phyloP scores from a whole-genome alignment of 2,888 invertebrate genomes.

The Ophion slaviceki region DNA sequence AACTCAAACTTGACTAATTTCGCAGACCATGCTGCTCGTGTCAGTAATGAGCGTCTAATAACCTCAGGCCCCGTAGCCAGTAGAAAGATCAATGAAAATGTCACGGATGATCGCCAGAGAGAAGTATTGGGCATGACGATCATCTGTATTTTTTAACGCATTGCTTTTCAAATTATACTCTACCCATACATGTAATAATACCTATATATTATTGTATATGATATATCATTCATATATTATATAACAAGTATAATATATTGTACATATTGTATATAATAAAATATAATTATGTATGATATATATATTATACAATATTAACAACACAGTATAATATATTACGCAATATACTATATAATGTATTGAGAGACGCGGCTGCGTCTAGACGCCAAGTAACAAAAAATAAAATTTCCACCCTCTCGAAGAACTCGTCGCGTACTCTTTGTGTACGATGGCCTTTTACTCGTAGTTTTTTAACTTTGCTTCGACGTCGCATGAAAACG shows the following conservation, averaged over 20 bases:
- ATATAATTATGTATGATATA: neutral
- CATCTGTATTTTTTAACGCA: neutral
- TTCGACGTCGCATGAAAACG: neutral
- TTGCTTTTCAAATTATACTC: neutral
- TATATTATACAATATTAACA: neutral
- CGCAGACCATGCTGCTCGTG: neutral
- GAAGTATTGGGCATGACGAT: neutral
- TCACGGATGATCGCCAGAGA: neutral
- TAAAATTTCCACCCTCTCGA: neutral
- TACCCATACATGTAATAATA: slow-evolving; percentile 1
- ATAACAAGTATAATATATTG: neutral
- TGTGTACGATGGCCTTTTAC: neutral
- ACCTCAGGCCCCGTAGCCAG: too few species aligned
- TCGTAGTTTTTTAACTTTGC: neutral
- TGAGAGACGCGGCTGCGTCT: neutral
- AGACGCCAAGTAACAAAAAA: neutral
- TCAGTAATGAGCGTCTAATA: neutral
- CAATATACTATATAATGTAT: neutral
- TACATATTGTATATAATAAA: neutral
- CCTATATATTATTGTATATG: neutral
- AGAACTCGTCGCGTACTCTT: neutral
- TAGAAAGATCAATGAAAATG: too few species aligned
- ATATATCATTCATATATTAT: slow-evolving; percentile 3
- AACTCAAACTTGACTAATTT: neutral
- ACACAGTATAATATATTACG: neutral